phyloP scores from a whole-genome alignment of 2,888 invertebrate species.

The Agrypnus murinus region DNA sequence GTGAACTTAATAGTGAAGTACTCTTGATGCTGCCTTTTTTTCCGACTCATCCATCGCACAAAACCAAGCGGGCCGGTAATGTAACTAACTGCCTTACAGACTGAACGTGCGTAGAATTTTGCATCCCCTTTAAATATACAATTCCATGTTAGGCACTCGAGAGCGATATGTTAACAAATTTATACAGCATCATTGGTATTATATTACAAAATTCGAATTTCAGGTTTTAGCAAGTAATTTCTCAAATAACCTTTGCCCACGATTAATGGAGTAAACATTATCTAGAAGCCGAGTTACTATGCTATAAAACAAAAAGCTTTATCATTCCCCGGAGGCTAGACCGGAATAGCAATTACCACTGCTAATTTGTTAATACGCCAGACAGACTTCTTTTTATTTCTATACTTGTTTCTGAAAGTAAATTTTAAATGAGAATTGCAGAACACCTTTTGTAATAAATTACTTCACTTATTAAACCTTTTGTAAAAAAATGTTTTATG shows the following conservation, averaged over 20 bases:
- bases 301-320: slow-evolving; percentile 35
- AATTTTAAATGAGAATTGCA: too few species aligned
- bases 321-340: slow-evolving; percentile 28
- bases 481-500: too few species aligned
- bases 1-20: slow-evolving; percentile 51
- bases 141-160: slow-evolving; percentile 30
- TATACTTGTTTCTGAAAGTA: not conserved
- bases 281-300: slow-evolving; percentile 23
- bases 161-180: slow-evolving; percentile 22
- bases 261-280: slow-evolving; percentile 41
- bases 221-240: slow-evolving; percentile 16
- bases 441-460: too few species aligned
- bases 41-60: slow-evolving; percentile 46
- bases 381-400: slow-evolving; percentile 29
- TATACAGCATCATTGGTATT: slow-evolving; percentile 19
- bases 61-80: slow-evolving; percentile 52
- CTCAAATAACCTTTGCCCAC: slow-evolving; percentile 25
- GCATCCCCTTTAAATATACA: slow-evolving; percentile 50
- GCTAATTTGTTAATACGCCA: slow-evolving; percentile 36
- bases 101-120: slow-evolving; percentile 55
- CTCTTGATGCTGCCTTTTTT: slow-evolving; percentile 48
- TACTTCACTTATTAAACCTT: too few species aligned
- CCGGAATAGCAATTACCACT: slow-evolving; percentile 35
- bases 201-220: slow-evolving; percentile 5
- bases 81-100: slow-evolving; percentile 56